These are phyloP conservation scores for Eilema caniola DNA, from an alignment of 2,888 invertebrate species.

Conservation along the genomic window DNA sequence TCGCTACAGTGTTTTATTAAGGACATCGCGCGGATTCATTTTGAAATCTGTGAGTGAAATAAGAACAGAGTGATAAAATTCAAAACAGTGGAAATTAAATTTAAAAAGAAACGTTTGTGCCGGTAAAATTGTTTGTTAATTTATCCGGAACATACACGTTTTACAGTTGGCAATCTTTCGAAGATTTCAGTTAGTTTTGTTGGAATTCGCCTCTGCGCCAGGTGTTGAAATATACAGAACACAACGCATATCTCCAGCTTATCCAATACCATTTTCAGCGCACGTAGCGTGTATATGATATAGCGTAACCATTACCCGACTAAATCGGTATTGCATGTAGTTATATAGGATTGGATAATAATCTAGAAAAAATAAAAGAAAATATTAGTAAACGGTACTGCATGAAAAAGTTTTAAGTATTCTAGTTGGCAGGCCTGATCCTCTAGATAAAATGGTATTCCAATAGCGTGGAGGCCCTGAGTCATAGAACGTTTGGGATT, in stretches of 20 bases:
- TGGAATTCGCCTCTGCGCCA: slow-evolving; percentile 60
- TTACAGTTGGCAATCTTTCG: slow-evolving; percentile 59
- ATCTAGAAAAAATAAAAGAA: not conserved
- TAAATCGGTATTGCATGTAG: slow-evolving; percentile 31
- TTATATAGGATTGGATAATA: not conserved
- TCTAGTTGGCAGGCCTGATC: not conserved
- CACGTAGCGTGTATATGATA: slow-evolving; percentile 62
- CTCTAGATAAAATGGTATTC: not conserved
- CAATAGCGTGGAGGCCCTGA: not conserved
- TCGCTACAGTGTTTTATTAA: slow-evolving; percentile 29
- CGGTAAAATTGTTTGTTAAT: slow-evolving; percentile 63
- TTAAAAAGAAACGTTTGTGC: slow-evolving; percentile 60
- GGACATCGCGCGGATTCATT: slow-evolving; percentile 43
- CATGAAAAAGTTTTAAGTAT: not conserved
- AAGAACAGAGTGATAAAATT: slow-evolving; percentile 44
- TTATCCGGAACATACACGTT: slow-evolving; percentile 64
- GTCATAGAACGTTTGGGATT: slow-evolving; percentile 4
- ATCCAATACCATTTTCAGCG: slow-evolving; percentile 61
- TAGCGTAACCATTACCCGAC: slow-evolving; percentile 55
- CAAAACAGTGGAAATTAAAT: slow-evolving; percentile 53
- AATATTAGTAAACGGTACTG: not conserved
- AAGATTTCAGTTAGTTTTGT: slow-evolving; percentile 69
- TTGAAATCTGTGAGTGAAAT: slow-evolving; percentile 39
- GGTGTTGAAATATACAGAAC: slow-evolving; percentile 70
- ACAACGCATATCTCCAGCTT: slow-evolving; percentile 61